Base-by-base conservation (phyloP, 2,888 invertebrate genomes). In the Gastrophysa polygoni region DNA sequence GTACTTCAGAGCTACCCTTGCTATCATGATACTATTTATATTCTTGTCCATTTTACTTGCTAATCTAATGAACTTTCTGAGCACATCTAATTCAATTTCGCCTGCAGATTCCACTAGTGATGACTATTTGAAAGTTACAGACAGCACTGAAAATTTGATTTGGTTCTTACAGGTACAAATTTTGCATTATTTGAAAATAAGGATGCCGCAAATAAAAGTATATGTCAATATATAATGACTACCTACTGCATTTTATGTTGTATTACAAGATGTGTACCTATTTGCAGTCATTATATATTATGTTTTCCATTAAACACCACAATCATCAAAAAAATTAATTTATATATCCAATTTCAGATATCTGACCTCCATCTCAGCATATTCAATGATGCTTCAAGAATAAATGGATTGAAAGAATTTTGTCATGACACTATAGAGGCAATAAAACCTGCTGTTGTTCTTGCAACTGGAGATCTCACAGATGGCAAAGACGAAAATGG, bases 281-380 rank as follows among this genome's bases (percentile, higher is more conserved):
- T n/a, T n/a, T n/a, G n/a, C n/a, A n/a, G n/a, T n/a, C n/a, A n/a
- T n/a, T n/a, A n/a, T n/a, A n/a, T n/a, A n/a, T n/a, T n/a, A n/a
- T n/a, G n/a, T n/a, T n/a, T n/a, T n/a, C n/a, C n/a, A n/a, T n/a
- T n/a, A n/a, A n/a, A n/a, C n/a, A n/a, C n/a, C n/a, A n/a, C n/a
- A n/a, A n/a, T n/a, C n/a, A n/a, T n/a, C n/a, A n/a, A n/a, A n/a
- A n/a, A n/a, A n/a, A n/a, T n/a, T n/a, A n/a, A n/a, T n/a, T n/a
- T n/a, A n/a, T n/a, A n/a, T n/a, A n/a, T n/a, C n/a, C n/a, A n/a
- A 14, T 32, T 50, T 17, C 8, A 95, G 94, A 89, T 96, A 74
- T 91, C 93, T 63, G 96, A 96, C 81, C 86, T 95, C 68, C 96
- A 96, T 79, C 88, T 96, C 65, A 95, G 95, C 80, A 88, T 91